Percentiles rank a stretch among this genome's conserved stretches.
Conservation (phyloP, 2,797 vertebrate species). For the Syngnathus rostellatus region DNA sequence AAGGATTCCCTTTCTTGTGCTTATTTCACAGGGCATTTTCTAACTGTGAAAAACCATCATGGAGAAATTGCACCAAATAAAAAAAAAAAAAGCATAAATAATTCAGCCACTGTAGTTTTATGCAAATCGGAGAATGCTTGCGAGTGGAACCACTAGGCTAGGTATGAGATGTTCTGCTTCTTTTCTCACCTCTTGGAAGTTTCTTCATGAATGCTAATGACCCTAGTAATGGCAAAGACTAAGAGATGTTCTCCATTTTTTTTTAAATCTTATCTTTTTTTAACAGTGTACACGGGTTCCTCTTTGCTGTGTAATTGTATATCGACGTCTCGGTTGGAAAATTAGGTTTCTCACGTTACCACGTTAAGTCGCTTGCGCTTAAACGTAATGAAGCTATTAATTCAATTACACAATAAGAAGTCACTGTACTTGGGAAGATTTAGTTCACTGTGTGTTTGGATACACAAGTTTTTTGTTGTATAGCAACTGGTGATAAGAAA, state of each 20-base stretch:
- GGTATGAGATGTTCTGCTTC: not conserved
- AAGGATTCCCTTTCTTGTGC: not conserved
- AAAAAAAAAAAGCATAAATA: constrained; percentile 11
- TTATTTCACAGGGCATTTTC: constrained; percentile 14
- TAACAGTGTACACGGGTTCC: not conserved
- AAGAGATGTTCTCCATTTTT: not conserved
- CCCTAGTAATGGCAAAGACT: not conserved
- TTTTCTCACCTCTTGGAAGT: not conserved
- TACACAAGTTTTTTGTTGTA: not conserved
- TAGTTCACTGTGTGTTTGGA: not conserved
- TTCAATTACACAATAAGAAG: not conserved
- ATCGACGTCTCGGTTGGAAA: not conserved
- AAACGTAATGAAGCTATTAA: not conserved
- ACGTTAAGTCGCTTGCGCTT: not conserved
- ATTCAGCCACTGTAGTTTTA: constrained; percentile 14
- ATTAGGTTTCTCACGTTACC: not conserved
- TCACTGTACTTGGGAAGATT: not conserved
- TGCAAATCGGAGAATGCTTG: not conserved
- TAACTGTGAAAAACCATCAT: constrained; percentile 1
- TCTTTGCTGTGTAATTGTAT: constrained; percentile 1
- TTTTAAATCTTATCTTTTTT: not conserved
- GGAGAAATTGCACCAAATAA: constrained; percentile 5
- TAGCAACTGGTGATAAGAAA: too few relatives aligned
- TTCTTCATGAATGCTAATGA: not conserved
- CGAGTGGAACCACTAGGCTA: not conserved